Evolutionary conservation across 2,888 invertebrate species (phyloP).

Genomic region (Malthinus flaveolus): DNA sequence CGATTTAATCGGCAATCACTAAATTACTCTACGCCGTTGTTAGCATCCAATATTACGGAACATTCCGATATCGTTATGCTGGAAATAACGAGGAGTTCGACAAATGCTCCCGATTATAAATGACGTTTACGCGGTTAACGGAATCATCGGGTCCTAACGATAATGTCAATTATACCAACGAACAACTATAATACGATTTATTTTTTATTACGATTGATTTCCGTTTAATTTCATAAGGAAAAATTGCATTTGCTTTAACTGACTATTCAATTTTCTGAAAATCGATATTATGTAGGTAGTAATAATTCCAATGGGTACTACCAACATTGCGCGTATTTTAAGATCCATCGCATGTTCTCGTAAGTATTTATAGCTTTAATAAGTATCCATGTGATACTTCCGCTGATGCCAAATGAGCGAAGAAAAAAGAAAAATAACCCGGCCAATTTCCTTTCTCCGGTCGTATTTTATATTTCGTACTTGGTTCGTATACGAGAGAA

Average conservation of each 20-base stretch:
- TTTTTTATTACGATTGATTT: background rate
- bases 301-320: background rate
- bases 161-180: slow-evolving; percentile 2
- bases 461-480: slow-evolving; percentile 8
- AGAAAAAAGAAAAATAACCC: background rate
- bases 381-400: slow-evolving; percentile 1
- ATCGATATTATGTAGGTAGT: no score
- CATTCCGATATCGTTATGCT: slow-evolving; percentile 23
- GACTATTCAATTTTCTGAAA: background rate
- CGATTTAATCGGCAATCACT: slow-evolving; percentile 10
- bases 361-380: slow-evolving; percentile 1
- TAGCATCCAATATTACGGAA: slow-evolving; percentile 21
- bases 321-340: background rate
- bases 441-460: background rate
- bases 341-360: background rate
- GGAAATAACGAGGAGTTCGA: slow-evolving; percentile 17
- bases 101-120: slow-evolving; percentile 19
- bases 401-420: background rate
- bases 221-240: background rate
- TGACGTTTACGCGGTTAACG: slow-evolving; percentile 19
- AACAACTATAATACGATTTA: background rate
- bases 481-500: background rate
- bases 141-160: slow-evolving; percentile 18
- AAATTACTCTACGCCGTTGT: slow-evolving; percentile 10
- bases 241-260: no score